phyloP scores from a whole-genome alignment of 2,888 invertebrate species.

The Cosmia pyralina region DNA sequence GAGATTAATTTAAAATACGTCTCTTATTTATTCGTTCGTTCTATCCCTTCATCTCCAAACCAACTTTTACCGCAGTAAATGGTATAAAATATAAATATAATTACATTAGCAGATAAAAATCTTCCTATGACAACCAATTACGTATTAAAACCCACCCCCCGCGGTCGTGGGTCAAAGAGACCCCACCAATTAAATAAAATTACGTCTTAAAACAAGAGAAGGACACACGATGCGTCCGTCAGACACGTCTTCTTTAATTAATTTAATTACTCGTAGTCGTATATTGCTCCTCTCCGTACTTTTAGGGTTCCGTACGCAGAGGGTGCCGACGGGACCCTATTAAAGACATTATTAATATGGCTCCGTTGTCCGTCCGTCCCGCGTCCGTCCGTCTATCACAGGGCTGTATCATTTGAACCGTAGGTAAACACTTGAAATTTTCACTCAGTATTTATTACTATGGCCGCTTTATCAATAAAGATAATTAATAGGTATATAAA shows the following conservation, averaged over 20 bases:
- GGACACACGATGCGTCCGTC: constrained; percentile 68
- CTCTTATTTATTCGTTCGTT: no score
- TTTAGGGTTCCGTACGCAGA: not conserved
- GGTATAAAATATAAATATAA: constrained; percentile 49
- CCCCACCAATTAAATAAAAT: constrained; percentile 65
- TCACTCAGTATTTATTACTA: no score
- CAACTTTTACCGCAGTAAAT: constrained; percentile 19
- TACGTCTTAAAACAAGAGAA: constrained; percentile 75
- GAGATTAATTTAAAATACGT: no score
- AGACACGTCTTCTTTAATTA: constrained; percentile 77
- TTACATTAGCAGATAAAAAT: constrained; percentile 65
- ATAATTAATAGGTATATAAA: no score
- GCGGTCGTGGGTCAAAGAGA: constrained; percentile 52
- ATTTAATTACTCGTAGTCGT: constrained; percentile 73
- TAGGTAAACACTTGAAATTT: no score
- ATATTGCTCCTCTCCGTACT: constrained; percentile 55
- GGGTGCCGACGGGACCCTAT: no score
- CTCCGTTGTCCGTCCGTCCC: no score
- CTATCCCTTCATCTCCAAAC: constrained; percentile 3
- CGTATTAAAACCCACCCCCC: constrained; percentile 45
- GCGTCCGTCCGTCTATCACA: no score
- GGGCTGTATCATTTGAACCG: no score
- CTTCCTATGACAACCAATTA: constrained; percentile 57
- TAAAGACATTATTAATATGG: no score
- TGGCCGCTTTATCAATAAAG: no score